Evolutionary conservation across 2,113 vertebrate genomes (phyloP), one percentile per base, ranked within the genome.

Genomic region (Chaetodon auriga): DNA sequence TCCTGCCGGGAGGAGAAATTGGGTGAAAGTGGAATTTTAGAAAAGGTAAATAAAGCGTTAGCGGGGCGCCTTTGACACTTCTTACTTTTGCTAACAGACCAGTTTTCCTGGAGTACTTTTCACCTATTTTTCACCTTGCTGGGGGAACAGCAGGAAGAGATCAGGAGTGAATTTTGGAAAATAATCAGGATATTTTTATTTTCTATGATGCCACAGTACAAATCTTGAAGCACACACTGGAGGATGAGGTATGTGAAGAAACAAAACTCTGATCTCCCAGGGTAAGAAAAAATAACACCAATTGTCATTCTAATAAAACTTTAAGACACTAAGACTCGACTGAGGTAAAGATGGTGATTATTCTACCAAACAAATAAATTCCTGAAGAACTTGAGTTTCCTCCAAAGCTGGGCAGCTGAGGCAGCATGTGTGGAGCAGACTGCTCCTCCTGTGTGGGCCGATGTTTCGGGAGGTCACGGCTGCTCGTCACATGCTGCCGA

Each of bases 1-100:
- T 98, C 97, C 98, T 99, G 82, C 66, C 86, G 48, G 68, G 72
- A 73, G n/a, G 16, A 15, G 38, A 49, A 41, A 49, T 5, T n/a
- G 12, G 10, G 15, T 25, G 2, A n/a, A 7, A 61, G 38, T 13
- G 62, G 43, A 45, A 41, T 6, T 35, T 72, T 14, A 48, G 23
- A 36, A 11, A 58, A 15, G 38, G 15, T 35, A 21, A 57, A 78
- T 51, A 41, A 58, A 77, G 54, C 55, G 45, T 38, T 7, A 45
- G 36, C 16, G 0, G 9, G 36, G 9, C 2, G 35, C 41, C 25
- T 51, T 30, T 48, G 7, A 45, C 54, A 2, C 15, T 10, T 70
- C 30, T 51, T 46, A 14, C 21, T n/a, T 43, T 41, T n/a, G 19
- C 16, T 15, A 19, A 30, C 64, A 0, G 10, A 14, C 2, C n/a